Base-by-base conservation (phyloP, 2,113 vertebrate species). In the Rhipidura dahli region DNA sequence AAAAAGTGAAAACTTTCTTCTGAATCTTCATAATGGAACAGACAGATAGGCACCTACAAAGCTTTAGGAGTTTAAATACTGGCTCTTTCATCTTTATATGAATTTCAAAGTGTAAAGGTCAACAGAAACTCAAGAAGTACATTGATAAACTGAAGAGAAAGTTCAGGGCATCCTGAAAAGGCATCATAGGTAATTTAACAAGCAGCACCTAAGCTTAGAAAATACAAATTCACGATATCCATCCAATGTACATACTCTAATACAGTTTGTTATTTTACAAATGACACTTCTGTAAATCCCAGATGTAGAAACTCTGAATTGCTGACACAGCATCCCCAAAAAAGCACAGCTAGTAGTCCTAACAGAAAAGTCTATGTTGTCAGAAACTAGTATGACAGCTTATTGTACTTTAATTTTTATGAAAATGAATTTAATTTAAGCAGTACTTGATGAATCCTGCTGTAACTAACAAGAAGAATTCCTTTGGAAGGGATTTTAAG, bases 321-420 rank as follows among this genome's bases (percentile, higher is more conserved):
- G 23, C 26, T 65, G 76, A 72, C 20, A 61, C 8, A 69, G 6
- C 18, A 88, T 21, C 19, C 4, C 4, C 7, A 10, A 1, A 42
- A 83, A 45, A 31, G 2, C 0, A 6, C 0, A 0, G 10, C 24
- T 51, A 20, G 12, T 23, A 4, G 24, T 92, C 17, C 42, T 30
- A 73, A 66, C 1, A 73, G 22, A 77, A 70, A 90, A 66, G 5
- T 33, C 23, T 28, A 3, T 28, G 10, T 7, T 73, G 23, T 45
- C 47, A 84, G 56, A 91, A 87, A 78, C 6, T 8, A 51, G 7
- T 17, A 49, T 23, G 18, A 75, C 16, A 76, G 31, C 6, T 69
- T 57, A 64, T 39, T 45, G 22, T 37, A 65, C 14, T 51, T 40
- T 19, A 56, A 66, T 56, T 76, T 93, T 79, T 79, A 73, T 70